Percentiles rank a stretch among this genome's conserved stretches.
These are phyloP conservation scores for Enteromius thamalakanensis DNA, from an alignment of 2,797 vertebrate species.

Conservation along the genomic window DNA sequence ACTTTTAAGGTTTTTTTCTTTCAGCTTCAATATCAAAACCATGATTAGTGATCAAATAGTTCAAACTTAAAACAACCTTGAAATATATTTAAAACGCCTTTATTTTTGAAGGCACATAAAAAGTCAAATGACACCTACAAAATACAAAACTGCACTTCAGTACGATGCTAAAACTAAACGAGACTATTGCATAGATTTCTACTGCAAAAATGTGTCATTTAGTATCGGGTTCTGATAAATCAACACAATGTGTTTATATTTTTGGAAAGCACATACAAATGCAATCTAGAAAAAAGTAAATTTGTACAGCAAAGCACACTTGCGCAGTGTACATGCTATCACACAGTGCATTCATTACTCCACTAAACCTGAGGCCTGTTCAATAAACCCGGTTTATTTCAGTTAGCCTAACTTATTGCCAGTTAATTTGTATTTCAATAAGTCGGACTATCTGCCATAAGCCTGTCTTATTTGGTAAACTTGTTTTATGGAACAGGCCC, in stretches of 20 bases:
- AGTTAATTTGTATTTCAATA: no score
- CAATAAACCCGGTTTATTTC: no score
- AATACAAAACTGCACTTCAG: conserved; percentile 31
- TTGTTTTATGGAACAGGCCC: no score
- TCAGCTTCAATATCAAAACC: background rate
- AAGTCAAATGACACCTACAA: conserved; percentile 17
- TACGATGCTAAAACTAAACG: background rate
- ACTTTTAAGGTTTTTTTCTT: background rate
- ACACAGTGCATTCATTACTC: background rate
- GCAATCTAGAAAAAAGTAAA: background rate
- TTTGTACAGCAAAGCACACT: conserved; percentile 1
- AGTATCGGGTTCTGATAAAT: background rate
- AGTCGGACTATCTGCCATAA: no score
- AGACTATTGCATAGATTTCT: conserved; percentile 33
- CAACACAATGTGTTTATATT: background rate
- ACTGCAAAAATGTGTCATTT: background rate
- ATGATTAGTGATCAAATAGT: background rate
- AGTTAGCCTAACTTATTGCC: no score
- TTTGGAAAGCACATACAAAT: conserved; percentile 10
- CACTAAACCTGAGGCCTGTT: background rate
- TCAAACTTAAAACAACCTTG: background rate
- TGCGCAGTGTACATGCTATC: background rate
- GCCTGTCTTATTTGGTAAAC: no score
- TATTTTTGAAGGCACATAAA: conserved; percentile 32
- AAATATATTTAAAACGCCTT: conserved; percentile 19